A percentile compares a stretch with the other conserved stretches of the same genome.
Conservation (phyloP, 2,888 invertebrate genomes). For the Ethmia dodecea region DNA sequence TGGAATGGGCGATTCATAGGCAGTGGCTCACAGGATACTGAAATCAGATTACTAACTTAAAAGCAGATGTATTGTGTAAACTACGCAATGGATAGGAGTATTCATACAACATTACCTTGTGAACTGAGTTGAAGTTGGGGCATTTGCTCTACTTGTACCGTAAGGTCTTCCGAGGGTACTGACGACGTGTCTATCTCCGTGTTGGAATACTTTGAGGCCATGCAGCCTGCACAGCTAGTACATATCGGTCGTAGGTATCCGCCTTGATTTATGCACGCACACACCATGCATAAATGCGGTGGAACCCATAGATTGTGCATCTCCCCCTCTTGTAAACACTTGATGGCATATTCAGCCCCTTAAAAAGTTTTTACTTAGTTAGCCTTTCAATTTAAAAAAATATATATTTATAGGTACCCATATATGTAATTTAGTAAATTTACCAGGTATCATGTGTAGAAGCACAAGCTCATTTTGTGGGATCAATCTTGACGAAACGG, state of each 20-base stretch:
- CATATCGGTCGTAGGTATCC: slow-evolving; percentile 40
- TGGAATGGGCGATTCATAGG: slow-evolving; percentile 16
- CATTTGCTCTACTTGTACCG: slow-evolving; percentile 3
- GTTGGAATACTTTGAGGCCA: slow-evolving; percentile 12
- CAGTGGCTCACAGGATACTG: slow-evolving; percentile 16
- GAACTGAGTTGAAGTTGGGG: no score
- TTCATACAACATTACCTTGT: neutral
- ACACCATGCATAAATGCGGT: slow-evolving; percentile 40
- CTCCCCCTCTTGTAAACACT: slow-evolving; percentile 40
- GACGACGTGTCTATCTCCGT: slow-evolving; percentile 8
- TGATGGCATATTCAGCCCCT: slow-evolving; percentile 34
- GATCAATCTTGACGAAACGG: slow-evolving; percentile 33
- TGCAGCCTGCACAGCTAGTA: slow-evolving; percentile 40
- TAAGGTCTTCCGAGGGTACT: slow-evolving; percentile 13
- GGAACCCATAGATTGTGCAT: slow-evolving; percentile 38
- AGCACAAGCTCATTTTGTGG: slow-evolving; percentile 31
- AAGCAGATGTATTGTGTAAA: no score
- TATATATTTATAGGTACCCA: no score
- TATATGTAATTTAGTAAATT: slow-evolving; percentile 5
- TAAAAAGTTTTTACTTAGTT: no score
- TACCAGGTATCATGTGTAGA: slow-evolving; percentile 38
- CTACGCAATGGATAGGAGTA: neutral
- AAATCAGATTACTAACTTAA: neutral
- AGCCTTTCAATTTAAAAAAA: no score
- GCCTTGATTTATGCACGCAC: slow-evolving; percentile 40